These are phyloP conservation scores for Sebastes variabilis DNA, from an alignment of 2,797 vertebrate species.

Conservation along the genomic window DNA sequence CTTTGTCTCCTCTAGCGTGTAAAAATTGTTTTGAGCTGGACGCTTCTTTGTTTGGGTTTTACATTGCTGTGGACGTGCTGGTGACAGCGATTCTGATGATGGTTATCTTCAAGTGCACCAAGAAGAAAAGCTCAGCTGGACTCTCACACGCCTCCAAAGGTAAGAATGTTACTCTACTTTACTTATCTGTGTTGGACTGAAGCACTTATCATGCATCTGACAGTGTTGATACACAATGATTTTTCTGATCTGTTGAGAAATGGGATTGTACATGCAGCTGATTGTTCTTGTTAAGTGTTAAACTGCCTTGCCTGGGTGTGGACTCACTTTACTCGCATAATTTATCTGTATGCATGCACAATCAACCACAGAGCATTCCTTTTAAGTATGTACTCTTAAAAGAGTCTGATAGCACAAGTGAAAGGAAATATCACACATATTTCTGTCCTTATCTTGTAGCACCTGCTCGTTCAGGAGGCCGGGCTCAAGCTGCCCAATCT, in stretches of 20 bases:
- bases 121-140: conserved; percentile 23
- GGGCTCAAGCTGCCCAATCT: conserved; percentile 11
- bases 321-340: neutral
- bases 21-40: conserved; percentile 68
- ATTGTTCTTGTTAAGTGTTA: neutral
- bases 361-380: neutral
- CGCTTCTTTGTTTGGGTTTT: accelerated
- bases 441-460: conserved; percentile 7
- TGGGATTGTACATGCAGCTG: neutral
- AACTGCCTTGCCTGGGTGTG: neutral
- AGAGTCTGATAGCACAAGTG: neutral
- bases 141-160: conserved; percentile 25
- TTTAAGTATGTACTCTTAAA: too few species aligned
- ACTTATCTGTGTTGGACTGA: neutral
- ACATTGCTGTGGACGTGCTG: conserved; percentile 37
- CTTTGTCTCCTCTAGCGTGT: conserved; percentile 64
- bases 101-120: conserved; percentile 50
- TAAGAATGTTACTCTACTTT: conserved; percentile 16
- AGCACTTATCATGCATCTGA: neutral
- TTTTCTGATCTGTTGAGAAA: neutral
- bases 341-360: neutral
- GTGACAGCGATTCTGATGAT: conserved; percentile 49
- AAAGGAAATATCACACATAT: neutral
- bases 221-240: accelerated
- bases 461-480: neutral